Percentiles rank a stretch among this genome's conserved stretches.
phyloP scores from a whole-genome alignment of 2,113 vertebrate genomes.

The Circaetus cinerascens region DNA sequence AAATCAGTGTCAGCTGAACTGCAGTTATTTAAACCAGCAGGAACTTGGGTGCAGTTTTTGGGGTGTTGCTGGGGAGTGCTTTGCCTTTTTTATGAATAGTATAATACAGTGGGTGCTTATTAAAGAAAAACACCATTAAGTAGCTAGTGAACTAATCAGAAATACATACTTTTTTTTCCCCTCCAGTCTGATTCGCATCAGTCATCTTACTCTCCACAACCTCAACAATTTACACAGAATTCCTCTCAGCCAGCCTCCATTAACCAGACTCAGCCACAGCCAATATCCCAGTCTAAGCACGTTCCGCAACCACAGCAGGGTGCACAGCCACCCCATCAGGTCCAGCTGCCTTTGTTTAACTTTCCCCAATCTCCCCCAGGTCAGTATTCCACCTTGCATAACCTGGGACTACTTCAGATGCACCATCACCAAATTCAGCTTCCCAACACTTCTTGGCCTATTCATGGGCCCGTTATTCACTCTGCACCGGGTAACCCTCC shows the following conservation, averaged over 20 bases:
- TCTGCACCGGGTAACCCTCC: conserved; percentile 80
- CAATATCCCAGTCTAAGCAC: conserved; percentile 82
- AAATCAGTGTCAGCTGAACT: neutral
- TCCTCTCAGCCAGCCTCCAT: conserved; percentile 77
- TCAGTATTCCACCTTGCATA: conserved; percentile 86
- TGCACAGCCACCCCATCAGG: conserved; percentile 81
- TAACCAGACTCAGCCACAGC: conserved; percentile 79
- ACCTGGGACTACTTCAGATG: conserved; percentile 86
- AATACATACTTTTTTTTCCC: conserved; percentile 51
- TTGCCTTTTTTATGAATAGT: neutral
- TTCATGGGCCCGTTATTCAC: conserved; percentile 87
- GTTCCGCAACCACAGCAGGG: conserved; percentile 74
- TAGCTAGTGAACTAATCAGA: conserved; percentile 58
- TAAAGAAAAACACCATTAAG: neutral
- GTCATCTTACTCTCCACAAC: conserved; percentile 91
- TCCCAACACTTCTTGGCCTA: conserved; percentile 89
- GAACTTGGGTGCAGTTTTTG: neutral
- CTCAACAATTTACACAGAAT: conserved; percentile 81
- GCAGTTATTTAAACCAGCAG: neutral
- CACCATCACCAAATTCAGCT: conserved; percentile 80
- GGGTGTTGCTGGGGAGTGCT: neutral
- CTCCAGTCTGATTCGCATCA: conserved; percentile 90
- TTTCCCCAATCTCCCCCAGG: conserved; percentile 87
- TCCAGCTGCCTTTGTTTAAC: conserved; percentile 87
- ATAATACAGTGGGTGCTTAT: neutral